Evolutionary conservation across 2,113 vertebrate genomes (phyloP).

Genomic region (Phrynocephalus versicolor): DNA sequence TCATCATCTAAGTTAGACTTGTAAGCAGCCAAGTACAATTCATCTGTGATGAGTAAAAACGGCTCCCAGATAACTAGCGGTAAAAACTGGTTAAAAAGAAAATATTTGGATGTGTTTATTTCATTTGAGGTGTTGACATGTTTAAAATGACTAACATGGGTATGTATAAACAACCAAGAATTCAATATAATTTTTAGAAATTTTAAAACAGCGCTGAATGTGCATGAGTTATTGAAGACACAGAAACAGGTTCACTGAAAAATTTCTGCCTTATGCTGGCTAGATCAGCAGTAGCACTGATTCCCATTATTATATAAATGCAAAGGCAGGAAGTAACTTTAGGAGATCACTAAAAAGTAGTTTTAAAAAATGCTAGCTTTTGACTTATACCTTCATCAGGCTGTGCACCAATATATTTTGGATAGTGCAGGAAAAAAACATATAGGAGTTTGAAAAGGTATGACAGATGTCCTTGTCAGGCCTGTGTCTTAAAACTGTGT

Average conservation of each 20-base stretch:
- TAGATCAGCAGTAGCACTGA: no score
- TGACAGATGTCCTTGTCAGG: no score
- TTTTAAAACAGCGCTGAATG: no score
- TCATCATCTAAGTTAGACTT: not conserved
- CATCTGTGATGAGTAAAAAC: not conserved
- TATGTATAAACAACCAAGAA: not conserved
- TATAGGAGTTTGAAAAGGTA: no score
- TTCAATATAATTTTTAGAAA: not conserved
- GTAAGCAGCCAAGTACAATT: not conserved
- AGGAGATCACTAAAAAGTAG: not conserved
- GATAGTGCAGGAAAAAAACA: not conserved
- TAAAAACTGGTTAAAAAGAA: no score
- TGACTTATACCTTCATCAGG: no score
- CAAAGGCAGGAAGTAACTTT: not conserved
- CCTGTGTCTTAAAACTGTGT: no score
- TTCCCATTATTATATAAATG: not conserved
- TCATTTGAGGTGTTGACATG: no score
- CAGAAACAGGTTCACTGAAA: not conserved
- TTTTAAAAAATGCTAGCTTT: not conserved
- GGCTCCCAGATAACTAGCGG: not conserved
- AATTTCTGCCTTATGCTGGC: no score
- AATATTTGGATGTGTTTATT: no score
- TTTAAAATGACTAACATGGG: not conserved
- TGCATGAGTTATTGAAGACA: not conserved
- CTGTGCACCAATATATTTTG: no score